These are phyloP conservation scores for Sarotherodon lohbergeri DNA, from an alignment of 2,113 vertebrate genomes.

Conservation along the genomic window DNA sequence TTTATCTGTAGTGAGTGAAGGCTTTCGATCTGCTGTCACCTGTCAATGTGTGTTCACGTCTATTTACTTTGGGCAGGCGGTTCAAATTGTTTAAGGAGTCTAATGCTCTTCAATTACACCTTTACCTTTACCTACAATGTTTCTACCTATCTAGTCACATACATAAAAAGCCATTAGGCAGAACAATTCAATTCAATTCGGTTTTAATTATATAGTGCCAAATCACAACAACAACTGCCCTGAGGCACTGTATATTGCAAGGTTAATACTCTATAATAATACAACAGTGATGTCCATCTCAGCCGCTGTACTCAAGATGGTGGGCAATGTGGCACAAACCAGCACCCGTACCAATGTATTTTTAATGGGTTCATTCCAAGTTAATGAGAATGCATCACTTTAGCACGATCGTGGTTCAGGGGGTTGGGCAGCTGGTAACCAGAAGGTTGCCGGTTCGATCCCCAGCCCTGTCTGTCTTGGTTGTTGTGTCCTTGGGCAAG, in stretches of 20 bases:
- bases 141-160: neutral
- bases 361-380: neutral
- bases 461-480: too few relatives aligned
- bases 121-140: fast-evolving
- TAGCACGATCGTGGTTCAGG: too few relatives aligned
- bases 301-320: fast-evolving
- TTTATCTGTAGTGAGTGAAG: neutral
- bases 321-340: neutral
- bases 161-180: neutral
- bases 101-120: neutral
- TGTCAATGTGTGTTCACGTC: neutral
- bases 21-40: fast-evolving
- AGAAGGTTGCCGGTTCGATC: too few relatives aligned
- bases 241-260: neutral
- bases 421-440: too few relatives aligned
- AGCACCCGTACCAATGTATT: fast-evolving
- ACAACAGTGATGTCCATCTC: neutral
- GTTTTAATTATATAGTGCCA: neutral
- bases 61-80: neutral
- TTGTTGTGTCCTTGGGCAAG: too few relatives aligned
- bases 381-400: neutral
- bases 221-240: neutral
- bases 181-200: neutral
- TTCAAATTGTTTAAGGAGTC: neutral
- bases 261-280: neutral